Base-by-base conservation (phyloP, 1,140 invertebrate species). In the Drosophila bifasciata region DNA sequence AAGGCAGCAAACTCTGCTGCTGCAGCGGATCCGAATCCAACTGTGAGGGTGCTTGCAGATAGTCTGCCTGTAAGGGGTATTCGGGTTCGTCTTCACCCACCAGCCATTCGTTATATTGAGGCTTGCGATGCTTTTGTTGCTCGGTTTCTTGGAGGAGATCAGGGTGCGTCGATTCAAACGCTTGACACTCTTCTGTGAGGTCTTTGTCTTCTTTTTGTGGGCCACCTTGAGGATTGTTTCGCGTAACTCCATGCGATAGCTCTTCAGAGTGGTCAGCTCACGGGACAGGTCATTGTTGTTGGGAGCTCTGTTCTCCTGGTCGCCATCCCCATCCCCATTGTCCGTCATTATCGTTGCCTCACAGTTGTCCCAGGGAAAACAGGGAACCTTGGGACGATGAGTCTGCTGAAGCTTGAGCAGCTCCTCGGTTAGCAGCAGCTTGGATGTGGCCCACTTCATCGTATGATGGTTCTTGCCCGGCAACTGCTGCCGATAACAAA, bases 141-240 rank as follows among this genome's bases (percentile, higher is more conserved):
- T 88, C 23, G 83, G 83, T 21, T 88, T 88, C 40, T 88, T 88
- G 6, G 83, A 88, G 43, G 83, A 88, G 32, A 88, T 88, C 25
- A 88, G 48, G 0, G 84, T 83, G 36, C 83, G 83, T 0, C 83
- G 78, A 39, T 83, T 83, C 23, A 88, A 48, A 6, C 83, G 84
- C 50, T 88, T 88, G 7, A 88, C 15, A 7, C 79, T 88, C 21
- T 58, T 88, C 39, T 89, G 78, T 1, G 72, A 63, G 0, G 75
- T 67, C 19, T 49, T 79, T 17, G 70, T 74, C 23, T 83, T 21
- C 57, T 76, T 84, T 41, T 89, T 71, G 44, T 83, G 66, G 15
- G 83, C 84, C 44, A 79, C 46, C 16, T 89, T 45, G 3, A 88
- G 0, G 1, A 88, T 83, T 28, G 71, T 76, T n/a, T 53, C 50